Base-by-base conservation (phyloP, 2,797 vertebrate species). In the Acanthurus leucopareius region DNA sequence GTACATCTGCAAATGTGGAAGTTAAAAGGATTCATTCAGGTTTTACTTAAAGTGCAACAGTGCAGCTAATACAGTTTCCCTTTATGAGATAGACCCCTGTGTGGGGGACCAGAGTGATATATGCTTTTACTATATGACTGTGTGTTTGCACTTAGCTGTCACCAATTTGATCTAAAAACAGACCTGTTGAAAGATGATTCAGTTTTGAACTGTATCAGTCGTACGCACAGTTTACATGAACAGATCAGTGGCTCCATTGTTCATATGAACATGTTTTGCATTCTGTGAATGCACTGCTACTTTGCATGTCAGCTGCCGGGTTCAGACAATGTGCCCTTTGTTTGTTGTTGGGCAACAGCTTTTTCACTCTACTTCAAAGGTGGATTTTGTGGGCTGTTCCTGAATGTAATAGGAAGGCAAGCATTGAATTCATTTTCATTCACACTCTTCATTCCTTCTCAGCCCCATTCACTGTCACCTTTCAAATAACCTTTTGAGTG, bases 341-440 rank as follows among this genome's bases (percentile, higher is more conserved):
- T 94, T 91, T 94, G 88, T 92, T 88, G 79, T 89, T 90, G 88
- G 84, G 88, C 87, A 92, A 89, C 90, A 86, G 85, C 87, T 86
- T 90, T 88, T 90, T 89, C 77, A 83, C 89, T 85, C 69, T 76
- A 92, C 91, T 93, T 94, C 90, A 94, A 94, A 93, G 86, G 80
- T 84, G 83, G 53, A 80, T 84, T 76, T 80, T 79, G 62, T 72
- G 14, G 75, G 81, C 84, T 77, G 82, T 80, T 85, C 74, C 75
- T 85, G 64, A 80, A 79, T 82, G 77, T 80, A 54, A 88, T 86
- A 81, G 66, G 57, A 78, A 86, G 81, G 77, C 77, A 88, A 89
- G 87, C 80, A 64, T 13, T 65, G 53, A 80, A 45, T 82, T 86
- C 65, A 75, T 88, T 70, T 86, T 66, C 44, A 67, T 86, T 86